Percentiles rank a stretch among this genome's conserved stretches.
Evolutionary conservation across 2,113 vertebrate genomes (phyloP).

Genomic region (Neotragus moschatus): DNA sequence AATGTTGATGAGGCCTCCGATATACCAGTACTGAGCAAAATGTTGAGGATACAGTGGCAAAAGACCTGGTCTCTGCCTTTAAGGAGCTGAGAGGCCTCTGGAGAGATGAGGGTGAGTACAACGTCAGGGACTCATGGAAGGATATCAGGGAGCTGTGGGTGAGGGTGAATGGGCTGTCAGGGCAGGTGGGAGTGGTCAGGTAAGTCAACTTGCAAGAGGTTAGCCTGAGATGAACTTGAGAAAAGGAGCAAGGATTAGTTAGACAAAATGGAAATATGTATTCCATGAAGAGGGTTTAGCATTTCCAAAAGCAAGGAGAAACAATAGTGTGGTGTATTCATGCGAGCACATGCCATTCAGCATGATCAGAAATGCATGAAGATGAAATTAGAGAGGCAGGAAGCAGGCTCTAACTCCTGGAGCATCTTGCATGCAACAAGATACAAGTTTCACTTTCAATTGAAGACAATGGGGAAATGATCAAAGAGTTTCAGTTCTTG

Average conservation of each 20-base stretch:
- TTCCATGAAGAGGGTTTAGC: not conserved
- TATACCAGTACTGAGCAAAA: not conserved
- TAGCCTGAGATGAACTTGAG: not conserved
- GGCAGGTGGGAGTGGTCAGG: not conserved
- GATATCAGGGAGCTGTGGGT: accelerated
- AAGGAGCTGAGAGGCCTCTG: not conserved
- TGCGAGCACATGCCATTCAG: not conserved
- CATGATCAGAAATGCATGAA: not conserved
- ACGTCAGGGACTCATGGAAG: not conserved
- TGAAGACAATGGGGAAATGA: not conserved
- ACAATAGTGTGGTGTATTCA: not conserved
- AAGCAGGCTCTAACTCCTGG: not conserved
- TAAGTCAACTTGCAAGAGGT: not conserved
- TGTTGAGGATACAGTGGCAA: not conserved
- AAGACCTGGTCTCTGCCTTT: not conserved
- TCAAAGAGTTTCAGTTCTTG: not conserved
- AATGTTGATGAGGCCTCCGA: not conserved
- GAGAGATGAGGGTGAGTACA: not conserved
- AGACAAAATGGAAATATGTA: not conserved
- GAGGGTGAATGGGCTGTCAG: not conserved
- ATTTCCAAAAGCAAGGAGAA: not conserved
- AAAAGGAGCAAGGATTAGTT: not conserved
- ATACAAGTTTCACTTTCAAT: not conserved
- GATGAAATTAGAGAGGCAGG: not conserved
- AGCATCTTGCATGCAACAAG: not conserved